Percentiles rank a stretch among this genome's conserved stretches.
Conservation (phyloP, 2,797 vertebrate genomes). For the Sternotherus odoratus region DNA sequence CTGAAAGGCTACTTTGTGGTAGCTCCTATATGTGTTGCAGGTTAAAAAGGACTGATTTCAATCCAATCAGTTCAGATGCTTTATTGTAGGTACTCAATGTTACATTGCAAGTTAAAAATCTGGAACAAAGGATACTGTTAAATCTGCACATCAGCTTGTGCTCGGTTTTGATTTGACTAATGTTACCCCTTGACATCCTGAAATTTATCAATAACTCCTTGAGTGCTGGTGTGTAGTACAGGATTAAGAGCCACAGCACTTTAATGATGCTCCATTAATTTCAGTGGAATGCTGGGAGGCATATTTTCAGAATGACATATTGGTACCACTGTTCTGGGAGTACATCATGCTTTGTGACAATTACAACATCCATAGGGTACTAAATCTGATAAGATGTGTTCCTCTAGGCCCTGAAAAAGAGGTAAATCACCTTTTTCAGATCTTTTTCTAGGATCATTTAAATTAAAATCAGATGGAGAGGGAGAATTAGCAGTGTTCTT, state of each 20-base stretch:
- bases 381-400: constrained; percentile 54
- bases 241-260: constrained; percentile 20
- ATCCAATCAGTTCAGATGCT: neutral
- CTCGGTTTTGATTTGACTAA: constrained; percentile 6
- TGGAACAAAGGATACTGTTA: neutral
- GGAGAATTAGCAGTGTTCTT: neutral
- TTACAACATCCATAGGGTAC: constrained; percentile 65
- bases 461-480: constrained; percentile 16
- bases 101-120: neutral
- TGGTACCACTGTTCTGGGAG: constrained; percentile 64
- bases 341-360: constrained; percentile 64
- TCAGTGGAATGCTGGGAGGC: constrained; percentile 55
- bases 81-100: neutral
- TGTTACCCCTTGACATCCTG: neutral
- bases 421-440: constrained; percentile 54
- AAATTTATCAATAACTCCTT: constrained; percentile 58
- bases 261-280: constrained; percentile 63
- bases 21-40: neutral
- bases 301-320: constrained; percentile 65
- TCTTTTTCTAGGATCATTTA: constrained; percentile 44
- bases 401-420: constrained; percentile 61
- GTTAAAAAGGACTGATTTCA: neutral
- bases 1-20: neutral
- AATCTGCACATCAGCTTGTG: neutral
- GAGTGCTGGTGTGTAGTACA: constrained; percentile 16